These are phyloP conservation scores for Perca schrenkii DNA, from an alignment of 2,113 vertebrate species.

Conservation along the genomic window DNA sequence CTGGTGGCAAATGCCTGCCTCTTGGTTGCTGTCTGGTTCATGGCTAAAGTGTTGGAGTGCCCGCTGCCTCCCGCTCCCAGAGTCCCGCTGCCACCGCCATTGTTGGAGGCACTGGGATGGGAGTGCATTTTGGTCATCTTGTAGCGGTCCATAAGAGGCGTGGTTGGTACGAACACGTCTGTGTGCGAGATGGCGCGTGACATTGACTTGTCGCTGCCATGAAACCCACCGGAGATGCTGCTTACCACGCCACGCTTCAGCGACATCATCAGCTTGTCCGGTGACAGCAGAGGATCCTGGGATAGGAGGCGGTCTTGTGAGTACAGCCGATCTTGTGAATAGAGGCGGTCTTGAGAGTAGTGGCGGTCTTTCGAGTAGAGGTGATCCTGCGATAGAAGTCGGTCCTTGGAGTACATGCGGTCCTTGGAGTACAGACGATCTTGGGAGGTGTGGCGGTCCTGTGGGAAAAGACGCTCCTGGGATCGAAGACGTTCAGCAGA, in stretches of 20 bases:
- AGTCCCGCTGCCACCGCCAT: slow-evolving; percentile 68
- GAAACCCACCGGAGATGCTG: slow-evolving; percentile 82
- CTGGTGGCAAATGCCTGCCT: slow-evolving; percentile 97
- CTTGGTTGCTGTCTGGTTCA: slow-evolving; percentile 94
- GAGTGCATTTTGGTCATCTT: slow-evolving; percentile 99
- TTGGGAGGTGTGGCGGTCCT: slow-evolving; percentile 93
- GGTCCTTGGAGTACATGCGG: slow-evolving; percentile 94
- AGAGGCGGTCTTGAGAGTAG: slow-evolving; percentile 93
- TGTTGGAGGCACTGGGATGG: slow-evolving; percentile 98
- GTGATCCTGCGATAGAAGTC: slow-evolving; percentile 92
- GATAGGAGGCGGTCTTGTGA: slow-evolving; percentile 96
- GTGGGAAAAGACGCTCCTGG: slow-evolving; percentile 91
- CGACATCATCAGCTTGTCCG: slow-evolving; percentile 90
- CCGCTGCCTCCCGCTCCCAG: slow-evolving; percentile 23
- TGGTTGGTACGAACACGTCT: slow-evolving; percentile 97
- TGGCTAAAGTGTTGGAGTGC: slow-evolving; percentile 91
- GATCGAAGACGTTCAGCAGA: slow-evolving; percentile 88
- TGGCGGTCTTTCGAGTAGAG: slow-evolving; percentile 86
- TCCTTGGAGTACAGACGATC: slow-evolving; percentile 95
- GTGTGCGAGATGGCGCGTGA: slow-evolving; percentile 96
- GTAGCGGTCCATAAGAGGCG: slow-evolving; percentile 96
- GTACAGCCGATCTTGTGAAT: slow-evolving; percentile 94
- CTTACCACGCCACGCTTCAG: slow-evolving; percentile 85
- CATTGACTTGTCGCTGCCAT: slow-evolving; percentile 92
- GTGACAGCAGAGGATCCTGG: slow-evolving; percentile 97